Conservation (phyloP, 2,888 invertebrate genomes). For the Glomeris marginata region DNA sequence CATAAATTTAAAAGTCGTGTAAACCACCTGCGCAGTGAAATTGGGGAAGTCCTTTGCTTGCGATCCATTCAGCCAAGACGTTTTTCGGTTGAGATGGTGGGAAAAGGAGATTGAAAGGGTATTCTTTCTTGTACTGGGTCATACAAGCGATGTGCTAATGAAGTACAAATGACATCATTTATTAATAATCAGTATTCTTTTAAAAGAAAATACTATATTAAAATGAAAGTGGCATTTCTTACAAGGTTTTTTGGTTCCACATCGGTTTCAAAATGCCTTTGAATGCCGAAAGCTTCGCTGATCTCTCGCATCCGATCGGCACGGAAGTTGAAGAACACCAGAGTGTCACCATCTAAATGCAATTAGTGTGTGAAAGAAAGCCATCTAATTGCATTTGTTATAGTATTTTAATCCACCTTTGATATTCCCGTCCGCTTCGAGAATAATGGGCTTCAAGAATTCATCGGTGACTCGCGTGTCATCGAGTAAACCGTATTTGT, state of each 20-base stretch:
- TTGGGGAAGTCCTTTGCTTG: conserved; percentile 26
- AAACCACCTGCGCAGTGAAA: conserved; percentile 31
- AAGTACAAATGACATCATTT: background rate
- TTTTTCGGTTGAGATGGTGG: conserved; percentile 31
- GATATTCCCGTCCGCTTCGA: conserved; percentile 24
- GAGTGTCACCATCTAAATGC: conserved; percentile 28
- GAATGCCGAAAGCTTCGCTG: conserved; percentile 26
- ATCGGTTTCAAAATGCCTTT: conserved; percentile 23
- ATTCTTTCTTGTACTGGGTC: conserved; percentile 34
- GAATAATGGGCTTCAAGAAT: conserved; percentile 32
- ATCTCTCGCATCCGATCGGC: conserved; percentile 34
- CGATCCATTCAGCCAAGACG: conserved; percentile 33
- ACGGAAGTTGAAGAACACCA: conserved; percentile 33
- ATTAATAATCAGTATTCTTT: background rate
- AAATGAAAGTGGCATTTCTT: background rate
- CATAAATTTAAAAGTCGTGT: no score
- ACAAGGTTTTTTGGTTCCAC: conserved; percentile 22
- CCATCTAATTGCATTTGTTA: background rate
- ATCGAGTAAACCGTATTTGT: conserved; percentile 21
- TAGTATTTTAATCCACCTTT: conserved; percentile 16
- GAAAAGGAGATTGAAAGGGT: conserved; percentile 30
- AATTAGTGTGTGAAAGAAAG: background rate
- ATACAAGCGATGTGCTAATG: conserved; percentile 19
- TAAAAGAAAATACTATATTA: background rate
- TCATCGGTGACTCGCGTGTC: conserved; percentile 30